Conservation (phyloP, 2,888 invertebrate genomes). For the Drosophila monieri region DNA sequence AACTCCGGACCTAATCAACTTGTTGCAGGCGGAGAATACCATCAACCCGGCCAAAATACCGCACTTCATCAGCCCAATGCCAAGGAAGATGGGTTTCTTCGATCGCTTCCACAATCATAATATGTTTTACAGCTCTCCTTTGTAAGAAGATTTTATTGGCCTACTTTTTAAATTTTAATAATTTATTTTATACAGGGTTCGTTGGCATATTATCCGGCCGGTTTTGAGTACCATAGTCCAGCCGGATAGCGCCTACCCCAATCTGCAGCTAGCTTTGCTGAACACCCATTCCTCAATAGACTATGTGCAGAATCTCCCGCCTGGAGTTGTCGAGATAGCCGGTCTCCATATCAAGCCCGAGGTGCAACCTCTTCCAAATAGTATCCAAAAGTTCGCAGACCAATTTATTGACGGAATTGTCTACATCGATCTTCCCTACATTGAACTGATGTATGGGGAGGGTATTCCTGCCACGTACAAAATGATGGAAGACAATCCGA, state of each 20-base stretch:
- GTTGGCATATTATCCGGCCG: constrained; percentile 17
- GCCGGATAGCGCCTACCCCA: background rate
- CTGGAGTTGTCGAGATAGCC: constrained; percentile 81
- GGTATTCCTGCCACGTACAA: constrained; percentile 57
- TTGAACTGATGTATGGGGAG: constrained; percentile 58
- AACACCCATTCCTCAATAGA: constrained; percentile 80
- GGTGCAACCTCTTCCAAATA: constrained; percentile 62
- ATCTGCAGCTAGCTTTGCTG: constrained; percentile 69
- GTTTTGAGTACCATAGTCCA: constrained; percentile 20
- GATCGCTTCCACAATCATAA: constrained; percentile 57
- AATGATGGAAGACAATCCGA: constrained; percentile 68
- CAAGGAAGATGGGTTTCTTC: constrained; percentile 53
- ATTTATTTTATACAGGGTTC: constrained; percentile 33
- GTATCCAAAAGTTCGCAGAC: constrained; percentile 70
- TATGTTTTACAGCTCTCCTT: constrained; percentile 44
- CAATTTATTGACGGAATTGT: constrained; percentile 76
- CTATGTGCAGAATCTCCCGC: constrained; percentile 78
- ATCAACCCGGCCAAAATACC: constrained; percentile 55
- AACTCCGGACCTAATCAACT: constrained; percentile 39
- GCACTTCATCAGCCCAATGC: constrained; percentile 49
- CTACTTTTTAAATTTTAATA: background rate
- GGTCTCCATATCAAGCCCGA: constrained; percentile 80
- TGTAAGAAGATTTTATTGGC: constrained; percentile 52
- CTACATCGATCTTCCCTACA: constrained; percentile 73
- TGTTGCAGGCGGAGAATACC: constrained; percentile 55